These are phyloP conservation scores for Hypsopygia costalis DNA, from an alignment of 2,888 invertebrate species.

Conservation along the genomic window DNA sequence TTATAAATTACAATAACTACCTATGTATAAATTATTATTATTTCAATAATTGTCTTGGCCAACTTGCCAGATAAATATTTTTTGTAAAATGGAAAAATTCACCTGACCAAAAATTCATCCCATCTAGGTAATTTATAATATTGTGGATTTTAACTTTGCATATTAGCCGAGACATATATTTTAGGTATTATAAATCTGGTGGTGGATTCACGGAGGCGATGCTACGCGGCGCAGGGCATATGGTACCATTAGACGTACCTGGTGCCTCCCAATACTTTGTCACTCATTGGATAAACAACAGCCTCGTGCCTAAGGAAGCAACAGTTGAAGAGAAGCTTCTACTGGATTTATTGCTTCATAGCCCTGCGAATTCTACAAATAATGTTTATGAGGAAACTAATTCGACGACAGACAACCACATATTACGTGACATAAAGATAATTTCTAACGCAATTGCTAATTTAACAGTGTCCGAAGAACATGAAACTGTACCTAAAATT, in stretches of 20 bases:
- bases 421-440: background rate
- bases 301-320: background rate
- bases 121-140: too few species aligned
- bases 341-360: background rate
- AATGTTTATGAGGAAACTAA: background rate
- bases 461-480: too few species aligned
- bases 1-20: too few species aligned
- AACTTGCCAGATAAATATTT: too few species aligned
- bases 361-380: background rate
- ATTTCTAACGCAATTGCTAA: background rate
- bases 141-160: too few species aligned
- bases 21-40: too few species aligned
- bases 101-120: too few species aligned
- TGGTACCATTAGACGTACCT: conserved; percentile 73
- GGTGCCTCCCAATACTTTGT: background rate
- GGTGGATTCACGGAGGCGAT: conserved; percentile 39
- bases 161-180: too few species aligned
- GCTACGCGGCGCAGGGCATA: conserved; percentile 71
- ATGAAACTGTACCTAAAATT: conserved; percentile 14
- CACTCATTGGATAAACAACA: background rate
- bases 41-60: too few species aligned
- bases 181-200: conserved; percentile 4
- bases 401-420: too few species aligned
- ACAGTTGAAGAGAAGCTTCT: background rate
- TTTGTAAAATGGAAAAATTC: too few species aligned